Percentiles rank a stretch among this genome's conserved stretches.
Evolutionary conservation across 2,888 invertebrate genomes (phyloP).

Genomic region (Drosophila antonietae): DNA sequence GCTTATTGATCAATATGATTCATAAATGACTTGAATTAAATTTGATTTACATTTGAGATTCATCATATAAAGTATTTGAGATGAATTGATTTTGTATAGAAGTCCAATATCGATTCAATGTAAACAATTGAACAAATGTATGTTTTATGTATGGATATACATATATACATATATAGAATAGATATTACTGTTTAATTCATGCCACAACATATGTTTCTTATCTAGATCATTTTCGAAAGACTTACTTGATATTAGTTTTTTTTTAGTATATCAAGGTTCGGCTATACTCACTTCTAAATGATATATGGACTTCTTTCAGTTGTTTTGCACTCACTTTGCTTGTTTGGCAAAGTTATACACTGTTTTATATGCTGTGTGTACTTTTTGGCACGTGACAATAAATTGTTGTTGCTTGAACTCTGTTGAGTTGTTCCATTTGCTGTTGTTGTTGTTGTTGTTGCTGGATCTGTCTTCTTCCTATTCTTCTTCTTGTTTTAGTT

Average conservation of each 20-base stretch:
- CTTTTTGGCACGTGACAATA: conserved; percentile 77
- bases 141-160: too few species aligned
- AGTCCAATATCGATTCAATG: not conserved
- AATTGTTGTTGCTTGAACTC: conserved; percentile 65
- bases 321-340: conserved; percentile 57
- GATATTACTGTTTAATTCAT: not conserved
- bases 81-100: not conserved
- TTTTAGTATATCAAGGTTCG: conserved; percentile 16
- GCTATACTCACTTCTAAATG: conserved; percentile 4
- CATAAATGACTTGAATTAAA: not conserved
- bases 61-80: not conserved
- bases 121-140: not conserved
- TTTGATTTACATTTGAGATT: not conserved
- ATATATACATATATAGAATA: not conserved
- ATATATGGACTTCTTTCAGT: conserved; percentile 25
- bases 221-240: not conserved
- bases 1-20: not conserved
- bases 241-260: not conserved
- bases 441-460: conserved; percentile 5
- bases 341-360: conserved; percentile 73
- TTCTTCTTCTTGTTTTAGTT: conserved; percentile 35
- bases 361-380: conserved; percentile 62
- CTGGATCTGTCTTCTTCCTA: conserved; percentile 11
- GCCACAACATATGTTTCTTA: not conserved
- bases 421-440: conserved; percentile 33